Evolutionary conservation across 2,888 invertebrate species (phyloP).

Genomic region (Acleris holmiana): DNA sequence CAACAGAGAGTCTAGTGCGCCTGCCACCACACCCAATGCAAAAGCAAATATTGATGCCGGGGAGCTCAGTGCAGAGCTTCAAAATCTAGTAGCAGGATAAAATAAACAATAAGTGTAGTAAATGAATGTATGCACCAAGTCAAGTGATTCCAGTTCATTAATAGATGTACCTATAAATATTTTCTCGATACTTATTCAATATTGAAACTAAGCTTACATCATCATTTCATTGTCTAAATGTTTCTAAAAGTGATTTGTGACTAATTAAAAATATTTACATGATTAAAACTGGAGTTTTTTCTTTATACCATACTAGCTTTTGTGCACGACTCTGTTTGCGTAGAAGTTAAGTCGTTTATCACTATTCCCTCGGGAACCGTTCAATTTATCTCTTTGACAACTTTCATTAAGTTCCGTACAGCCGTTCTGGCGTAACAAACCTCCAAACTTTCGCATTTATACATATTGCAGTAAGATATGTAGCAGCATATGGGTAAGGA

Average conservation of each 20-base stretch:
- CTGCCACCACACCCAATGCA: conserved; percentile 52
- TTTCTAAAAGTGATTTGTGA: conserved; percentile 36
- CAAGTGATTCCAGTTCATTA: conserved; percentile 33
- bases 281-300: background rate
- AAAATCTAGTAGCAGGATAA: conserved; percentile 78
- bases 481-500: too few relatives aligned
- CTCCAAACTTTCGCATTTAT: too few relatives aligned
- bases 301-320: too few relatives aligned
- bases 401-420: too few relatives aligned
- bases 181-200: conserved; percentile 27
- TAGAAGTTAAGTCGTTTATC: too few relatives aligned
- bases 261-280: conserved; percentile 30
- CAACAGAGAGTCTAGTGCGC: conserved; percentile 84
- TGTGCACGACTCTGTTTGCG: too few relatives aligned
- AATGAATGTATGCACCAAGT: conserved; percentile 36
- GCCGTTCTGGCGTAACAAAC: too few relatives aligned
- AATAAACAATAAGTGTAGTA: conserved; percentile 29
- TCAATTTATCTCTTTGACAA: too few relatives aligned
- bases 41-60: conserved; percentile 70
- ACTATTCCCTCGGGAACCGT: too few relatives aligned
- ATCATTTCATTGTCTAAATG: conserved; percentile 33
- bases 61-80: conserved; percentile 79
- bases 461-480: too few relatives aligned
- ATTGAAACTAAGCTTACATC: conserved; percentile 27
- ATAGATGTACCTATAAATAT: conserved; percentile 31